Evolutionary conservation across 2,888 invertebrate genomes (phyloP).

Genomic region (Leucozona laternaria): DNA sequence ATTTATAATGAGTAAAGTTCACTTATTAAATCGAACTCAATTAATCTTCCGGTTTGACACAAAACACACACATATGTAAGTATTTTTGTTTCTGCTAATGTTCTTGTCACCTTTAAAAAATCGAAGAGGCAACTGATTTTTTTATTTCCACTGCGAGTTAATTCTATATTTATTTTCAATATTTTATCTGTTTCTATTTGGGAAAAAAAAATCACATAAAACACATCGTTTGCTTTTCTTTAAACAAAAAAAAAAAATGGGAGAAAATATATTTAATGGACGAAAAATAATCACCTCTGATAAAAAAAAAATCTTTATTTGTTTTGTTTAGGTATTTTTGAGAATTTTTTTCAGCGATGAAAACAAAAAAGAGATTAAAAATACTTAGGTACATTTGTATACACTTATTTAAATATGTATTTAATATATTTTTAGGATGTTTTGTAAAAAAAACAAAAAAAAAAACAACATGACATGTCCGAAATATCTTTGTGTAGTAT

Average conservation of each 20-base stretch:
- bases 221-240: conserved; percentile 13
- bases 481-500: background rate
- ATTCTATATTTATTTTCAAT: conserved; percentile 28
- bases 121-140: conserved; percentile 32
- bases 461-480: conserved; percentile 52
- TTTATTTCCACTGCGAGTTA: conserved; percentile 1
- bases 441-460: conserved; percentile 12
- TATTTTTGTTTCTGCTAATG: conserved; percentile 13
- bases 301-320: conserved; percentile 39
- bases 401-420: background rate
- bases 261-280: background rate
- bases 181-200: conserved; percentile 34
- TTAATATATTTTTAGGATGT: background rate
- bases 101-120: conserved; percentile 47
- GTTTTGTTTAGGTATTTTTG: conserved; percentile 38
- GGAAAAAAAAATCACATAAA: conserved; percentile 16
- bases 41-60: conserved; percentile 28
- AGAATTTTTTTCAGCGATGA: conserved; percentile 17
- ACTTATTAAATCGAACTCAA: conserved; percentile 31
- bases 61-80: background rate
- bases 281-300: conserved; percentile 41
- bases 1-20: background rate
- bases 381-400: background rate
- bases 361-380: conserved; percentile 12
- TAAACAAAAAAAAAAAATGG: background rate